Evolutionary conservation across 2,113 vertebrate species (phyloP).

Genomic region (Lathamus discolor): DNA sequence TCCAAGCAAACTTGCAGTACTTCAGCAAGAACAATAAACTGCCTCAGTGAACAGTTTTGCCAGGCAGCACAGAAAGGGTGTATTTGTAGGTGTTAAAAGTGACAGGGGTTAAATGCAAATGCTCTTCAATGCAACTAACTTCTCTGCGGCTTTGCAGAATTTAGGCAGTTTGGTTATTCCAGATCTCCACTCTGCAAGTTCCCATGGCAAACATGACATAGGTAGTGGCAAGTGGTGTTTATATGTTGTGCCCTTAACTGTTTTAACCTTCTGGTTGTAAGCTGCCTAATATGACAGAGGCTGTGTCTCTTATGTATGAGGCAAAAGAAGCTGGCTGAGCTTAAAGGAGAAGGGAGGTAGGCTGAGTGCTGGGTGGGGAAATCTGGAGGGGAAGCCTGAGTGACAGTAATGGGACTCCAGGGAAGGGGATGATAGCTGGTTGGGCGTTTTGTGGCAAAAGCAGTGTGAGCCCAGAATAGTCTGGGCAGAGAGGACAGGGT

Average conservation of each 20-base stretch:
- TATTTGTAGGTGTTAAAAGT: conserved; percentile 17
- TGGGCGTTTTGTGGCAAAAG: conserved; percentile 15
- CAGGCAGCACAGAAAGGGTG: neutral
- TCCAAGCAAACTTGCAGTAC: neutral
- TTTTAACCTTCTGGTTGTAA: neutral
- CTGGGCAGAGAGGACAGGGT: conserved; percentile 7
- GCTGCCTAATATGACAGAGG: neutral
- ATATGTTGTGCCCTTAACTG: neutral
- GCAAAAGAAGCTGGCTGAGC: conserved; percentile 10
- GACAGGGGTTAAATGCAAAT: conserved; percentile 27
- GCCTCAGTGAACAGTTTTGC: conserved; percentile 23
- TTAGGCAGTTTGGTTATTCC: conserved; percentile 18
- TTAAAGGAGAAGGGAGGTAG: neutral
- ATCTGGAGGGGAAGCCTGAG: conserved; percentile 18
- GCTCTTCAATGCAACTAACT: neutral
- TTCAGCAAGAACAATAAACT: conserved; percentile 7
- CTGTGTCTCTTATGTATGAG: neutral
- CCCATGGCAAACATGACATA: neutral
- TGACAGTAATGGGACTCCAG: conserved; percentile 63
- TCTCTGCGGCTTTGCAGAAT: conserved; percentile 11
- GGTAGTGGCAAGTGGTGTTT: neutral
- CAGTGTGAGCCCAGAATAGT: conserved; percentile 12
- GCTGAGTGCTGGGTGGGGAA: neutral
- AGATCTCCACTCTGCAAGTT: neutral
- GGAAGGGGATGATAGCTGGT: conserved; percentile 1